These are phyloP conservation scores for Dioctria rufipes DNA, from an alignment of 2,888 invertebrate genomes.

Conservation along the genomic window DNA sequence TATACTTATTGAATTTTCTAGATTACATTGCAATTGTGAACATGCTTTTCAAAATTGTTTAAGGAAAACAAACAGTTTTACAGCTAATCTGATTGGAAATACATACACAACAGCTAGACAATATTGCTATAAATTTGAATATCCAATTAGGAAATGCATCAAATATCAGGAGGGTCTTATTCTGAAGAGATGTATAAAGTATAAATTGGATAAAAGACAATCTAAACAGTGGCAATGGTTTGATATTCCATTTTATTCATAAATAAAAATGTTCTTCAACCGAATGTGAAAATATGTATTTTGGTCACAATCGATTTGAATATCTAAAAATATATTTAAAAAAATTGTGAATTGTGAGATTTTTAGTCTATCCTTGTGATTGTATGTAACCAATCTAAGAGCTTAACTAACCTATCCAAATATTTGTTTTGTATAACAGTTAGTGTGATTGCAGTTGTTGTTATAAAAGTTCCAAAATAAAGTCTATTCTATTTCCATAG, in stretches of 20 bases:
- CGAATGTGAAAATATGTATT: too few species aligned
- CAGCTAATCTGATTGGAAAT: constrained; percentile 67
- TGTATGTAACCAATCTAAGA: too few species aligned
- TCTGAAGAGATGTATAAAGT: constrained; percentile 67
- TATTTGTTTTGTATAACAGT: too few species aligned
- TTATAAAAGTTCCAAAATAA: too few species aligned
- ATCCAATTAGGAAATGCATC: constrained; percentile 66
- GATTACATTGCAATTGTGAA: constrained; percentile 69
- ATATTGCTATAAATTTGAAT: constrained; percentile 65
- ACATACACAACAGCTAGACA: constrained; percentile 67
- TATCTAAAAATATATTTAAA: too few species aligned
- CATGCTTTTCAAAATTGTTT: constrained; percentile 69
- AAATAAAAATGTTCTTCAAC: too few species aligned
- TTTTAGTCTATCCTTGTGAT: too few species aligned
- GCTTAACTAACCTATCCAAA: too few species aligned
- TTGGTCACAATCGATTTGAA: too few species aligned
- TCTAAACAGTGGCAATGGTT: constrained; percentile 68
- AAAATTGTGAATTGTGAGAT: too few species aligned
- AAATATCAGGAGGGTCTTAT: constrained; percentile 65
- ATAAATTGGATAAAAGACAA: constrained; percentile 64
- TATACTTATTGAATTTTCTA: constrained; percentile 51
- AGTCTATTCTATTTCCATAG: too few species aligned
- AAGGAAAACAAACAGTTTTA: constrained; percentile 64
- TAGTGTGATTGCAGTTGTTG: too few species aligned
- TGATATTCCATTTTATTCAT: constrained; percentile 67